phyloP scores from a whole-genome alignment of 2,797 vertebrate species.

The Esox masquinongy region DNA sequence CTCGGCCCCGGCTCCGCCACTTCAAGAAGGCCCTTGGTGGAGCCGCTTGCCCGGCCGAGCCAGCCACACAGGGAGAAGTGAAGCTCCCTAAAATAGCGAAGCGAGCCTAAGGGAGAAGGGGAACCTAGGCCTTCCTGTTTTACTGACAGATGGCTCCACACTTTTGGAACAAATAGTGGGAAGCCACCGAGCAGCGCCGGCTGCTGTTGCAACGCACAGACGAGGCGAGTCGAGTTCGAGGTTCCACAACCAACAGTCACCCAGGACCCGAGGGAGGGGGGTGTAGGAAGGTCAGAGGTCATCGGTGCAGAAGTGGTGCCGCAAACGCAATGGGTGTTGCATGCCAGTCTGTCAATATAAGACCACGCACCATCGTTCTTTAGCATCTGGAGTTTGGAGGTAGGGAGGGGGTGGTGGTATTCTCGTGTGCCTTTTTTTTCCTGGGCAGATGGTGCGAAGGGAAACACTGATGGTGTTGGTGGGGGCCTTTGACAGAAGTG shows the following conservation, averaged over 20 bases:
- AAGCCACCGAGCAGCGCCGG: slow-evolving; percentile 66
- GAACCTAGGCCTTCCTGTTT: slow-evolving; percentile 89
- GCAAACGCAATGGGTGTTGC: slow-evolving; percentile 49
- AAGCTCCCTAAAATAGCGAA: slow-evolving; percentile 84
- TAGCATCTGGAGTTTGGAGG: slow-evolving; percentile 64
- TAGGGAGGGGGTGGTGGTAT: slow-evolving; percentile 26
- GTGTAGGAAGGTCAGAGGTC: slow-evolving; percentile 54
- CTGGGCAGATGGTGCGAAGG: slow-evolving; percentile 64
- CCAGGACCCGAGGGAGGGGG: slow-evolving; percentile 58
- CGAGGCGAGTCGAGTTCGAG: slow-evolving; percentile 56
- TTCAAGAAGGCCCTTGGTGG: slow-evolving; percentile 77
- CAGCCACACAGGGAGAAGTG: slow-evolving; percentile 78
- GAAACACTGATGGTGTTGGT: slow-evolving; percentile 62
- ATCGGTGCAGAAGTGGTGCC: slow-evolving; percentile 70
- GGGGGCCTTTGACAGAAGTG: slow-evolving; percentile 46
- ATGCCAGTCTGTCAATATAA: slow-evolving; percentile 36
- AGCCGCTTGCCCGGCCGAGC: slow-evolving; percentile 67
- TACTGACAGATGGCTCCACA: slow-evolving; percentile 87
- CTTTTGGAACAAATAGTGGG: slow-evolving; percentile 81
- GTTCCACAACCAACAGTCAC: slow-evolving; percentile 57
- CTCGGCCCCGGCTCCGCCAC: slow-evolving; percentile 76
- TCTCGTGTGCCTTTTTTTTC: slow-evolving; percentile 61
- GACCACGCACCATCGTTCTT: slow-evolving; percentile 22
- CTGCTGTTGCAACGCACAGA: slow-evolving; percentile 70
- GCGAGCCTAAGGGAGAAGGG: slow-evolving; percentile 81